These are phyloP conservation scores for Tridacna gigas DNA, from an alignment of 2,888 invertebrate genomes.

Conservation along the genomic window DNA sequence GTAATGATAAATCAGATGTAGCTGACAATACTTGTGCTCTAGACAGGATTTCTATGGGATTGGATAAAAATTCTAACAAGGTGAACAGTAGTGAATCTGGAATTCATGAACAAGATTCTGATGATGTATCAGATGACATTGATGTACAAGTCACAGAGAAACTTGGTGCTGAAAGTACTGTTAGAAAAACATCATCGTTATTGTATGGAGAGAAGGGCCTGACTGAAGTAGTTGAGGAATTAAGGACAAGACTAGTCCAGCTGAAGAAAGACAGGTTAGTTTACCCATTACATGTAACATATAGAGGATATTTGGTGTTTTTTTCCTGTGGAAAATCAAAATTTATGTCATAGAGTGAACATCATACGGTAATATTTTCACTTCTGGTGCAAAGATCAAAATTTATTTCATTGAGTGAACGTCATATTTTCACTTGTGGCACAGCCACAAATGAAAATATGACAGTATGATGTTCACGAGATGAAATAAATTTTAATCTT, in stretches of 20 bases:
- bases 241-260: constrained; percentile 69
- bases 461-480: no score
- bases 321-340: no score
- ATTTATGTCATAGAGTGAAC: no score
- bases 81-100: neutral
- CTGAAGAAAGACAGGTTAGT: constrained; percentile 70
- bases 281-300: neutral
- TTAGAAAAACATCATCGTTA: constrained; percentile 16
- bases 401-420: no score
- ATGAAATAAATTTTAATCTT: no score
- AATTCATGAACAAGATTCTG: neutral
- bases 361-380: no score
- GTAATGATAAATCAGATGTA: neutral
- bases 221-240: constrained; percentile 51
- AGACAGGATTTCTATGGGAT: neutral
- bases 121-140: neutral
- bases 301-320: neutral
- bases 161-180: neutral
- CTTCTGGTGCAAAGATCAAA: no score
- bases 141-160: constrained; percentile 3
- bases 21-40: neutral
- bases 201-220: constrained; percentile 20
- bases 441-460: no score
- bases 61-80: neutral
- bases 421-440: no score